A percentile compares a stretch with the other conserved stretches of the same genome.
phyloP scores from a whole-genome alignment of 2,113 vertebrate species.

The Tor tambroides region DNA sequence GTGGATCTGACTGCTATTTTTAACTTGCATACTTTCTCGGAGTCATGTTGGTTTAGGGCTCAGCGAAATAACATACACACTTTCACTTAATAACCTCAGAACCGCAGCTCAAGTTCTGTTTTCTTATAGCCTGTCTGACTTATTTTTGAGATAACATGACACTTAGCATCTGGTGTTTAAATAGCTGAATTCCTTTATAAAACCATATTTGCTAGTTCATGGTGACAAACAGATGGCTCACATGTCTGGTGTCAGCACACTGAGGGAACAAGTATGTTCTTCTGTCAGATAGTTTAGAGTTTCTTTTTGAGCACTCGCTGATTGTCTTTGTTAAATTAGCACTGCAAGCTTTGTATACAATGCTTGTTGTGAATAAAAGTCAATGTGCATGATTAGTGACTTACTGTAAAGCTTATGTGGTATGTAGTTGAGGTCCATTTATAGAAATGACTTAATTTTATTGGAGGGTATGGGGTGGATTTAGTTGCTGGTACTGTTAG shows the following conservation, averaged over 20 bases:
- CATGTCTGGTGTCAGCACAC: neutral
- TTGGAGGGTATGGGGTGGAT: constrained; percentile 18
- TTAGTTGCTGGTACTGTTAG: constrained; percentile 26
- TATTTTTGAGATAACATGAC: neutral
- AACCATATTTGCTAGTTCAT: constrained; percentile 12
- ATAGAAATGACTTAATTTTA: constrained; percentile 34
- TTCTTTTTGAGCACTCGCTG: neutral
- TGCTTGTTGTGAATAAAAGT: neutral
- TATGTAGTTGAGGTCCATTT: constrained; percentile 23
- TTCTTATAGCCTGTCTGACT: neutral
- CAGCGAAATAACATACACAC: neutral
- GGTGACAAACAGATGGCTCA: constrained; percentile 30
- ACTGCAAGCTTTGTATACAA: neutral
- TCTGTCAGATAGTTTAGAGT: neutral
- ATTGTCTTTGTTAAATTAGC: neutral
- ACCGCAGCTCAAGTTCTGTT: neutral
- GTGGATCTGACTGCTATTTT: constrained; percentile 49
- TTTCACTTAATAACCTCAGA: constrained; percentile 20
- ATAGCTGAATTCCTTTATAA: neutral
- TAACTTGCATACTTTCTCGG: constrained; percentile 41
- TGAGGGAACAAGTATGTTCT: constrained; percentile 19
- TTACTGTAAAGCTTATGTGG: neutral
- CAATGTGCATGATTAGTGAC: neutral
- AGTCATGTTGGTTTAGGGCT: constrained; percentile 2
- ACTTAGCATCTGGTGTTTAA: neutral